Base-by-base conservation (phyloP, 1,140 invertebrate genomes). In the Drosophila ercepeae region DNA sequence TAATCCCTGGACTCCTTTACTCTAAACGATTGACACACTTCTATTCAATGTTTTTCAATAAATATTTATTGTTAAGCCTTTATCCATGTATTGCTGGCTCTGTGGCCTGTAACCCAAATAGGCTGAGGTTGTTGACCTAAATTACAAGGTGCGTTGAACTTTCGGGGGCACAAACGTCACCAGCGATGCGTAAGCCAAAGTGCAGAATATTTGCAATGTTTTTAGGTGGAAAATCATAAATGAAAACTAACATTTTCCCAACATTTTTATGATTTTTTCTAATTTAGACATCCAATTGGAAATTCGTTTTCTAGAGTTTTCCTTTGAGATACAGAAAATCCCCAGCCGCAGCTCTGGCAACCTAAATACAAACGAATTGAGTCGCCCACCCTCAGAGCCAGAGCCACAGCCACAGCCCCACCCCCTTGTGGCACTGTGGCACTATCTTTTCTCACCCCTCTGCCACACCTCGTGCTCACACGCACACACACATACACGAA, bases 91-190 rank as follows among this genome's bases (percentile, higher is more conserved):
- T 9, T 32, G 44, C 13, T 39, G 36, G 36, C 36, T 39, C 23
- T 48, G 29, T 18, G 2, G 39, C 41, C 25, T 63, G 44, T 82
- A 75, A 78, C 81, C 84, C 60, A 86, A 82, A 74, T 86, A 70
- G 53, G 55, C 57, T 41, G 63, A 82, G 89, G 89, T 90, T 90
- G 88, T 89, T 90, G 89, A 82, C 84, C 83, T 39, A 90, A 90
- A 83, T 90, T 73, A 77, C 79, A 78, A 77, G 73, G 89, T 89
- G 83, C 89, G 82, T 70, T 90, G 89, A 90, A 90, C 89, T 82
- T 63, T 79, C 81, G 57, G 61, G 16, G 51, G 58, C 60, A 41
- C 19, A 53, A 70, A 44, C 57, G 41, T 59, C 54, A 59, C 19
- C 29, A 27, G 41, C 55, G 60, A 64, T 64, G 60, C 60, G 60